Evolutionary conservation across 2,113 vertebrate genomes (phyloP), one percentile per base, ranked within the genome.

Genomic region (Cebidichthys violaceus): DNA sequence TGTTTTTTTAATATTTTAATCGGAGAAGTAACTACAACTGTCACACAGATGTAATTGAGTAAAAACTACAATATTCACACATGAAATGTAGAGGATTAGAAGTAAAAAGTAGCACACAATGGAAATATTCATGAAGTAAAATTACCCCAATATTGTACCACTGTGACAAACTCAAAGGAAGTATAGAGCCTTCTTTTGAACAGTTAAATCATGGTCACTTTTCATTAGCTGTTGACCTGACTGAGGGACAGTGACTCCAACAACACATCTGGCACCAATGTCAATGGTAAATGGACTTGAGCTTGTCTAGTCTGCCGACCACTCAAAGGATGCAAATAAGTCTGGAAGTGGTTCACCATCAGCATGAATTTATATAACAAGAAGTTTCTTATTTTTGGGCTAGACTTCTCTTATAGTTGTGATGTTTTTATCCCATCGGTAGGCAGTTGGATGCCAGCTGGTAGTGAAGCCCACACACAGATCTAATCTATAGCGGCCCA

Each of bases 401-500:
- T 77, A 47, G 71, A 9, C 33, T 55, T n/a, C n/a, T 59, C 22
- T 50, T 45, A 31, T 11, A 71, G 41, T 62, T 66, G 35, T 35
- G 37, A 70, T 75, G 70, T 64, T 88, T 89, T 77, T 31, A 76
- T 85, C 65, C 74, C 31, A 75, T 77, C 73, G 43, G 66, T 64
- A 70, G 45, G 70, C 18, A 35, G 31, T 33, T 70, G 54, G 37
- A 64, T 86, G 71, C 81, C 86, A 82, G 81, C 71, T 85, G 84
- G 79, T 24, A 50, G 74, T 57, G 76, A 84, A 87, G 77, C 86
- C 86, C 88, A 88, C 90, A 75, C 64, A 64, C 37, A 78, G 47
- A 72, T 29, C 59, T n/a, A 77, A 89, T 85, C 81, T 81, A 85
- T 84, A 82, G 84, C 68, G 2, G 84, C 86, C 88, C 85, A 92